Base-by-base conservation (phyloP, 2,113 vertebrate species). In the Sapajus apella region DNA sequence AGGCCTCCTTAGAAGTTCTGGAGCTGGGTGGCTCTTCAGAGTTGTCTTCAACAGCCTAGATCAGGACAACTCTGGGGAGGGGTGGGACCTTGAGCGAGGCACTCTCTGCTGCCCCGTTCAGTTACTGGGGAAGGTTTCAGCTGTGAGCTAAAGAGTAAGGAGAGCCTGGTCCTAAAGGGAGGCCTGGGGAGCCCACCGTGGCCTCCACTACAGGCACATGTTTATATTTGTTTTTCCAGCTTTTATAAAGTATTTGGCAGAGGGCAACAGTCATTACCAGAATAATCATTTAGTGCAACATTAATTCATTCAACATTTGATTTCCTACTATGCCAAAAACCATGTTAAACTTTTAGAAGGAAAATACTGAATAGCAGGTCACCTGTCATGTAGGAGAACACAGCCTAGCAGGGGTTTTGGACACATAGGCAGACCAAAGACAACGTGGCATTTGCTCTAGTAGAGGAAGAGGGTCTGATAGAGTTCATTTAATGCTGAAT, bases 221-320 rank as follows among this genome's bases (percentile, higher is more conserved):
- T 30, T 90, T 90, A 55, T 58, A 97, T 68, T 87, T 96, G 37
- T 56, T 43, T 87, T 64, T 61, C 32, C 21, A 79, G 45, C 14
- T 97, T 94, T 92, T 87, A 83, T 75, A 64, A 85, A 94, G 56
- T 94, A 43, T 87, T 66, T 96, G 68, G 47, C 85, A 68, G 30
- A 92, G 66, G 21, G 12, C 35, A 94, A 21, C 21, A 12, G 30
- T 91, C 73, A 81, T 92, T 95, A 52, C 30, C 25, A 68, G 18
- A 8, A 72, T 90, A 70, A 92, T 93, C 27, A 95, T 77, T 84
- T 94, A 92, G 68, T 21, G 0, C 45, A 96, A 90, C 52, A n/a
- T 92, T 87, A 61, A 85, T 90, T 90, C 55, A 72, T 58, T 23
- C 17, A 64, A 47, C 9, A 64, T 87, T 87, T 90, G 55, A 90